Percentiles rank a stretch among this genome's conserved stretches.
These are phyloP conservation scores for Scaptomyza caliginosa DNA, from an alignment of 2,888 invertebrate species.

Conservation along the genomic window DNA sequence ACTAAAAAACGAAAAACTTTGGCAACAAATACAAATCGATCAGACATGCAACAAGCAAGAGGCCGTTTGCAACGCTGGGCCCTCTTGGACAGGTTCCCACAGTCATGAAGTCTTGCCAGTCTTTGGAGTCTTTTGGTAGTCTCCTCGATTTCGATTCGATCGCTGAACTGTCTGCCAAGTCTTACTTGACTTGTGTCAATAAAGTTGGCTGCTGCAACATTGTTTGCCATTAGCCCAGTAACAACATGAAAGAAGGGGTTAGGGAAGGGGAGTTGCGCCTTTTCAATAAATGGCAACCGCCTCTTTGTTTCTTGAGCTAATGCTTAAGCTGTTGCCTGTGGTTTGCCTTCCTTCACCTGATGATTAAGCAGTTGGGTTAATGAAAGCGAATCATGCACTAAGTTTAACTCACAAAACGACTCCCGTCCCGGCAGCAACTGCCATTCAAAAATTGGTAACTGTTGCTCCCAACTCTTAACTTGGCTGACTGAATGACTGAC, in stretches of 20 bases:
- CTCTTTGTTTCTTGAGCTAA: constrained; percentile 33
- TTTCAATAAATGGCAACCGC: constrained; percentile 74
- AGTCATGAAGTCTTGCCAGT: constrained; percentile 48
- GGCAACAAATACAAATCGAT: constrained; percentile 42
- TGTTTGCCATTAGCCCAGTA: constrained; percentile 38
- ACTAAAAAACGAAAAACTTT: constrained; percentile 28
- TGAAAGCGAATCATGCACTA: constrained; percentile 76
- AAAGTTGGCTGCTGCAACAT: constrained; percentile 51
- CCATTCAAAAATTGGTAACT: constrained; percentile 46
- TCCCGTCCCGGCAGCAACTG: constrained; percentile 48
- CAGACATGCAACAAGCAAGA: constrained; percentile 36
- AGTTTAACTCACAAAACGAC: constrained; percentile 24
- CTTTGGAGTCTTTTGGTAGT: constrained; percentile 7
- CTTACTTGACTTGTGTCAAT: constrained; percentile 63
- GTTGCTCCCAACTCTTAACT: constrained; percentile 17
- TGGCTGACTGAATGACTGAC: constrained; percentile 10
- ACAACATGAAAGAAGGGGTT: background rate
- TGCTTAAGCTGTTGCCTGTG: constrained; percentile 3
- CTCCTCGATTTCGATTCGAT: constrained; percentile 46
- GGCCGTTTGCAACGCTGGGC: constrained; percentile 16
- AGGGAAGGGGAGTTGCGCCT: constrained; percentile 19
- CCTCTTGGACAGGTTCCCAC: constrained; percentile 58
- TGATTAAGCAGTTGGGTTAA: constrained; percentile 79
- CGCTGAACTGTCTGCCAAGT: constrained; percentile 43
- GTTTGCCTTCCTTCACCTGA: constrained; percentile 37